Evolutionary conservation across 2,888 invertebrate species (phyloP), one percentile per base, ranked within the genome.

Genomic region (Euproctis similis): DNA sequence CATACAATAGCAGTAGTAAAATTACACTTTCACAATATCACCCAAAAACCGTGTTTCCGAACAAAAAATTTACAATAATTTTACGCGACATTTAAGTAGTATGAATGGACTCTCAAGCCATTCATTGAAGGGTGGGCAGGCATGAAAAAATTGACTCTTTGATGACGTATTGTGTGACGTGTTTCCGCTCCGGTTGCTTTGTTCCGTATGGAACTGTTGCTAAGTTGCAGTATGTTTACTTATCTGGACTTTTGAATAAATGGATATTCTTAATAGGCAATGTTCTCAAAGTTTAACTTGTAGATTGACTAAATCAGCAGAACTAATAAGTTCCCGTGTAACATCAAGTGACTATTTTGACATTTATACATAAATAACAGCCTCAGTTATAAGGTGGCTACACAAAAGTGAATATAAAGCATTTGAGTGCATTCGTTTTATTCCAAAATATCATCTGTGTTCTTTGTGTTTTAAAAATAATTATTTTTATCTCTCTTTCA

Each of bases 101-200:
- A 44, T 46, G 57, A 58, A 58, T 58, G 47, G 57, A 48, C 46
- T 53, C 56, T 42, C 31, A 26, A 37, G 26, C 40, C 32, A 49
- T 56, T 52, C 42, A 53, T 27, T 27, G 24, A 35, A 37, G 45
- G 51, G 53, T 41, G 39, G 52, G 50, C 38, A 39, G 28, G 16
- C 11, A 9, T 24, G 35, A 41, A 52, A 54, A 54, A 42, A 33
- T 24, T 39, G 46, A 49, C 40, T 51, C 42, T 54, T 52, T 45
- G 44, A 51, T 49, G 26, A 29, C 37, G 36, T 46, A 41, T 52
- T 52, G 35, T 48, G 47, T 39, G 37, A 36, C 38, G 47, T 42
- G 37, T 57, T 59, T 59, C 59, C 59, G 59, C 58, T 54, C 46
- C 53, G 48, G 29, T 59, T 55, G 49, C 49, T 52, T 56, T 48